Evolutionary conservation across 2,888 invertebrate species (phyloP).

Genomic region (Cosmia pyralina): DNA sequence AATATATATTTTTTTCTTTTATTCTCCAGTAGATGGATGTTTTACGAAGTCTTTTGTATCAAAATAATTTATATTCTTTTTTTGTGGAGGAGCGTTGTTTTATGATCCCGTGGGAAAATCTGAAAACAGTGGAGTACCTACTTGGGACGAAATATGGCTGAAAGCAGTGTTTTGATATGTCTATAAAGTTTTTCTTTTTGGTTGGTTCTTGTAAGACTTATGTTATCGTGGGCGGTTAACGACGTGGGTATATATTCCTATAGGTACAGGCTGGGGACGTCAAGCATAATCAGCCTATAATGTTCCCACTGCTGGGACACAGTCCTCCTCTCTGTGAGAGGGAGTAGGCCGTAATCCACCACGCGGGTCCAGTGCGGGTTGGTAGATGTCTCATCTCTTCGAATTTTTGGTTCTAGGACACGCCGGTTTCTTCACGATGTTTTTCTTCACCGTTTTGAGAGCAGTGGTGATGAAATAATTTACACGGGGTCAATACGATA

Average conservation of each 20-base stretch:
- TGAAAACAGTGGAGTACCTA: conserved; percentile 35
- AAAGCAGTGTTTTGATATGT: conserved; percentile 18
- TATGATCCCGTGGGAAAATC: conserved; percentile 41
- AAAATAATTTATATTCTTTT: conserved; percentile 44
- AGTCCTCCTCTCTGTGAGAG: too few species aligned
- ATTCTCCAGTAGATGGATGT: conserved; percentile 26
- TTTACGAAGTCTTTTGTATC: conserved; percentile 34
- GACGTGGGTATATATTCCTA: neutral
- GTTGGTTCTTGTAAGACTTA: neutral
- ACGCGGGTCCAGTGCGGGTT: too few species aligned
- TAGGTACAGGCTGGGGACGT: too few species aligned
- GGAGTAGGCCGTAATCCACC: too few species aligned
- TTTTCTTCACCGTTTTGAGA: too few species aligned
- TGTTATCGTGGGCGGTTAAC: neutral
- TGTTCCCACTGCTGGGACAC: too few species aligned
- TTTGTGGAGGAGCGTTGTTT: conserved; percentile 27
- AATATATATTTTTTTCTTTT: conserved; percentile 23
- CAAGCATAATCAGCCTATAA: too few species aligned
- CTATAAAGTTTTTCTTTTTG: conserved; percentile 13
- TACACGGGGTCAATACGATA: too few species aligned
- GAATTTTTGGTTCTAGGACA: too few species aligned
- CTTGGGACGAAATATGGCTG: conserved; percentile 15
- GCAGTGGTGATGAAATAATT: too few species aligned
- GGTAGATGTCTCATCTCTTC: too few species aligned
- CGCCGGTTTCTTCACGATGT: too few species aligned